Conservation (phyloP, 2,888 invertebrate genomes). For the Folsomia candida region DNA sequence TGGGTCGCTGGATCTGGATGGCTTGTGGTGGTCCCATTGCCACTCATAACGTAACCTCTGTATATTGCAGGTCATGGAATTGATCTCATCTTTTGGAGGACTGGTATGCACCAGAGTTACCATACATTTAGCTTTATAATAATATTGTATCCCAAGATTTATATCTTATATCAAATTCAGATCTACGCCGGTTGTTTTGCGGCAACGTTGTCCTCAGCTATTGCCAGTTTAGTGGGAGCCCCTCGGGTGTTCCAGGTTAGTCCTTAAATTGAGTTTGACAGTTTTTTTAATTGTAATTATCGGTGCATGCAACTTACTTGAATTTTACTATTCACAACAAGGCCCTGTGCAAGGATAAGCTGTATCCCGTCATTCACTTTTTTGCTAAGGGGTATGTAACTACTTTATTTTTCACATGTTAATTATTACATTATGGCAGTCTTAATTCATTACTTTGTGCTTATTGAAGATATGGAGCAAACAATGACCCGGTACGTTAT, state of each 20-base stretch:
- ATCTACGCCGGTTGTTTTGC: slow-evolving; percentile 63
- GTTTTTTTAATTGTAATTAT: background rate
- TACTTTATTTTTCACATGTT: too few species aligned
- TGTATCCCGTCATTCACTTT: slow-evolving; percentile 60
- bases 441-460: slow-evolving; percentile 91
- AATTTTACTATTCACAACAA: slow-evolving; percentile 22
- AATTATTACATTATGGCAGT: too few species aligned
- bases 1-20: background rate
- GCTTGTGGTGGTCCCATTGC: slow-evolving; percentile 8
- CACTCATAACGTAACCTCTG: too few species aligned
- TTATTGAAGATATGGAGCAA: slow-evolving; percentile 71
- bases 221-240: slow-evolving; percentile 63
- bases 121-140: too few species aligned
- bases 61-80: too few species aligned
- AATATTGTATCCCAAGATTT: too few species aligned
- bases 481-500: slow-evolving; percentile 60
- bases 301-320: too few species aligned
- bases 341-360: slow-evolving; percentile 61
- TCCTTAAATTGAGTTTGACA: background rate
- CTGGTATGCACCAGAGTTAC: too few species aligned
- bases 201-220: slow-evolving; percentile 63
- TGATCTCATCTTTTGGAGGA: slow-evolving; percentile 79
- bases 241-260: slow-evolving; percentile 55
- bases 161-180: too few species aligned
- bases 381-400: too few species aligned